Evolutionary conservation across 1,140 invertebrate species (phyloP), one percentile per base, ranked within the genome.

Genomic region (Drosophila seguyi): DNA sequence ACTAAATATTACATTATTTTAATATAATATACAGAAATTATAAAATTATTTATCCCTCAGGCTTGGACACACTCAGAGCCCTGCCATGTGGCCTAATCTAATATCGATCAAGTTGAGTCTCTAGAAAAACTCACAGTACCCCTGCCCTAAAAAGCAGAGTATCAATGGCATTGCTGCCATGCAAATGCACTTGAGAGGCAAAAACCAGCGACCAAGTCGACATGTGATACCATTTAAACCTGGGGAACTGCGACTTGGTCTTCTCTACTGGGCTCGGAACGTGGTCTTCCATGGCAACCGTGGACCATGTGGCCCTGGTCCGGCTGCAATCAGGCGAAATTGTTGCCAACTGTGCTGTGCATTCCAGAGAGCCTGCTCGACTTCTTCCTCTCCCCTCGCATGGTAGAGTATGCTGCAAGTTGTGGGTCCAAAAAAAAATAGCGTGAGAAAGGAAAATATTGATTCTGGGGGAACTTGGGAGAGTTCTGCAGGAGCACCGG

Each of bases 361-460:
- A 87, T 87, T 87, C 83, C 84, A 88, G 58, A 55, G 60, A 59
- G 69, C 55, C 60, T 81, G 38, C 58, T 53, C 79, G 59, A 82
- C 81, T 84, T 63, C 71, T 80, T 29, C n/a, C 45, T 3, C 1
- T 39, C 31, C 31, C 31, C 31, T 20, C 6, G 57, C 22, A 62
- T 38, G 55, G 62, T 4, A 42, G 50, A 52, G 29, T 8, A 31
- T 50, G 48, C 48, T 18, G n/a, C 3, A 1, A 31, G 48, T 34
- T 34, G 29, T 34, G 29, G 18, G 48, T 72, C 66, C 66, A 47
- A 45, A 47, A 47, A n/a, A 77, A 78, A 65, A 81, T 91, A 91
- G 84, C 88, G 88, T 91, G 88, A 91, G 88, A 91, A 91, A 91
- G 88, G 41, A 91, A 91, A 91, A 91, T 91, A 91, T 91, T 91